These are phyloP conservation scores for Melanerpes aurifrons DNA, from an alignment of 2,113 vertebrate genomes.

Conservation along the genomic window DNA sequence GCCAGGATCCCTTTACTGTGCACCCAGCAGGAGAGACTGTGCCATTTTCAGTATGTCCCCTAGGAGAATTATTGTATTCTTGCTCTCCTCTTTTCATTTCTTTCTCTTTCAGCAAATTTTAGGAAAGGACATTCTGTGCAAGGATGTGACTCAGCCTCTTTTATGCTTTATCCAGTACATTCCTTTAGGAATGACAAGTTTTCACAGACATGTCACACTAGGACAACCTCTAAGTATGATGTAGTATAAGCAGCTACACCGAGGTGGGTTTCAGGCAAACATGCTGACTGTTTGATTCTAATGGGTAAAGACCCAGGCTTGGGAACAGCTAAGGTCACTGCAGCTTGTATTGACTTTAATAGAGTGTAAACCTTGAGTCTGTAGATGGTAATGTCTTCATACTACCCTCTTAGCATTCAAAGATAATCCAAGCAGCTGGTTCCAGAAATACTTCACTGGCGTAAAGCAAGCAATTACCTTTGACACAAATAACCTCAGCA, in stretches of 20 bases:
- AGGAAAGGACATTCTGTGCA: background rate
- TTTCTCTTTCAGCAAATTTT: background rate
- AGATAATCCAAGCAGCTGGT: background rate
- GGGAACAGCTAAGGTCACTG: conserved; percentile 1
- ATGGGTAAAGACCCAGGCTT: background rate
- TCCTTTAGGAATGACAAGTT: background rate
- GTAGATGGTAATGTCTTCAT: background rate
- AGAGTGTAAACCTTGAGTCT: background rate
- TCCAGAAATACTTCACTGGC: background rate
- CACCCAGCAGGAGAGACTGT: background rate
- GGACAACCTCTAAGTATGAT: background rate
- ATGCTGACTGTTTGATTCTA: background rate
- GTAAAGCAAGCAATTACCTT: conserved; percentile 15
- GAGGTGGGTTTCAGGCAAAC: background rate
- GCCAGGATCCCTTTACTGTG: background rate
- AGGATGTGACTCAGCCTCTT: background rate
- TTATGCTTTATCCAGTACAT: background rate
- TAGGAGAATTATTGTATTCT: background rate
- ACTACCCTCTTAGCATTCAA: background rate
- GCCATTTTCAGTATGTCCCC: background rate
- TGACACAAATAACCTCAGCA: conserved; percentile 30
- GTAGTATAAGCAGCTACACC: background rate
- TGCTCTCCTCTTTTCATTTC: background rate
- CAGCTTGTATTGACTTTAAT: background rate
- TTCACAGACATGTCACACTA: background rate